Conservation (phyloP, 2,797 vertebrate species). For the Halcyon smyrnensis region DNA sequence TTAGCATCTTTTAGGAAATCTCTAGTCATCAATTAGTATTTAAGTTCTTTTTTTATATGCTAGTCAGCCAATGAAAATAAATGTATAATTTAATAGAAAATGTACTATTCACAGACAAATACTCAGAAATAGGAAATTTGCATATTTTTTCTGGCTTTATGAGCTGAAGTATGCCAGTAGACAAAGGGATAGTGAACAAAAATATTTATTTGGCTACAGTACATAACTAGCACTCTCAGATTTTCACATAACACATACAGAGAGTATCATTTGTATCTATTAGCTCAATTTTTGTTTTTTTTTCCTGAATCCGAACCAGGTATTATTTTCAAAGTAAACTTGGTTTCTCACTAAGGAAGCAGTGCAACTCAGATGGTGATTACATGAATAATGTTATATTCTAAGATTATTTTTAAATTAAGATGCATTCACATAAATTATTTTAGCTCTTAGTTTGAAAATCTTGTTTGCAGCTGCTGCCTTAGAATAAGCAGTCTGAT, state of each 20-base stretch:
- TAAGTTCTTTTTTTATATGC: not conserved
- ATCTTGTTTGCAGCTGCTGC: not conserved
- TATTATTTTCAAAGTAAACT: not conserved
- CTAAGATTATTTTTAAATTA: not conserved
- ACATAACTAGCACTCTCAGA: not conserved
- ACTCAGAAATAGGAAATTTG: not conserved
- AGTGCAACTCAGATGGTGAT: not conserved
- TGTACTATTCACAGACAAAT: not conserved
- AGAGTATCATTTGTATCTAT: not conserved
- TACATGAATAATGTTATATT: not conserved
- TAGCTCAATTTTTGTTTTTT: not conserved
- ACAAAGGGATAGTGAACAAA: not conserved
- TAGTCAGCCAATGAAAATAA: not conserved
- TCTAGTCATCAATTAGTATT: not conserved
- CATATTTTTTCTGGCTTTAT: not conserved
- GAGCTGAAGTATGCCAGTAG: not conserved
- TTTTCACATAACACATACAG: not conserved
- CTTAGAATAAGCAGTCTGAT: not conserved
- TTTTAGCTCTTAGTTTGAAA: not conserved
- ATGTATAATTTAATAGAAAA: not conserved
- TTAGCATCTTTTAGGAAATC: not conserved
- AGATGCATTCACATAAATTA: not conserved
- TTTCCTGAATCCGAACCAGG: not conserved
- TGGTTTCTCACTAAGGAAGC: not conserved
- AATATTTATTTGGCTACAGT: not conserved